Evolutionary conservation across 1,140 invertebrate species (phyloP), one percentile per base, ranked within the genome.

Genomic region (Muscidifurax raptorellus): DNA sequence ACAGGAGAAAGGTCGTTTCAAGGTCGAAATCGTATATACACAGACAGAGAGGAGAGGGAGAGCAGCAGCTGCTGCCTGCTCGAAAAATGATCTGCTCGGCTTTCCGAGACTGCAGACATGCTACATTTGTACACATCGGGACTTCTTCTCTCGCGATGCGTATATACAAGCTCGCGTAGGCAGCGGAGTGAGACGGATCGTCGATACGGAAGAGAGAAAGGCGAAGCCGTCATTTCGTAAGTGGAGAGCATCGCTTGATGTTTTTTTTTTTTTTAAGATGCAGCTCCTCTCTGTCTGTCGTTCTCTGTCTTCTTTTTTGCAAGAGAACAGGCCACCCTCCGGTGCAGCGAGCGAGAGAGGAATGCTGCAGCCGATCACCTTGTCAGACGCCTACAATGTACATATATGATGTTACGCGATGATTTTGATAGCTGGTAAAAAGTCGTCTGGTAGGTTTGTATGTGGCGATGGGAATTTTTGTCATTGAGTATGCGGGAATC

Each of bases 1-100:
- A 52, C 6, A 30, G 32, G 30, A 78, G 84, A 81, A 85, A 85
- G 84, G 84, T 85, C 84, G 84, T 81, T 80, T 85, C 84, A 85
- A 85, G 84, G 84, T n/a, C 84, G 84, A 77, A 76, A 84, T 74
- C 77, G 72, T 40, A 75, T 72, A 59, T 59, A n/a, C 18, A 69
- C 2, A 67, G 2, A 69, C n/a, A 69, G 0, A 22, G 27, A 30
- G 67, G 25, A 69, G 66, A 69, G 66, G 28, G 28, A 69, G 69
- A 72, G 74, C 52, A 59, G 18, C 52, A 22, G 52, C 18, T 22
- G 36, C 36, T 40, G 18, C 36, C 44, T n/a, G 18, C 40, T 76
- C 74, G 74, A 44, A 47, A 76, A 76, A 76, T 27, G 74, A 76
- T 76, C 76, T 22, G 27, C 47, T 64, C 28, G 3, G 44, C 12